These are phyloP conservation scores for Drosophila tsacasi DNA, from an alignment of 1,140 invertebrate genomes.

Conservation along the genomic window DNA sequence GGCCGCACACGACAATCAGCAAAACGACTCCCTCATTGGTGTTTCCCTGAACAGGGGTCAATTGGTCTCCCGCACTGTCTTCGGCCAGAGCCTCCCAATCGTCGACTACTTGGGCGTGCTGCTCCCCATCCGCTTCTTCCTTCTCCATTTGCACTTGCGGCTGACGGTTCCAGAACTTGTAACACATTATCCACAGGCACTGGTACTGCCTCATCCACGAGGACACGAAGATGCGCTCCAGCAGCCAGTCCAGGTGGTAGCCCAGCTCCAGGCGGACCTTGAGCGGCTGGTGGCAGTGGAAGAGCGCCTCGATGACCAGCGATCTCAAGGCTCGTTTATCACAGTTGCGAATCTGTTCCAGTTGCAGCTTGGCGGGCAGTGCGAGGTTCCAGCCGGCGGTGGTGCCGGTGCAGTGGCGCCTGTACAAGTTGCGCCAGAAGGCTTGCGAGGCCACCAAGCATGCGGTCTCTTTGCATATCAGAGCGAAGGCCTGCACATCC, in stretches of 20 bases:
- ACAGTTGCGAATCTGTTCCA: slow-evolving; percentile 53
- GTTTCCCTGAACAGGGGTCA: not conserved
- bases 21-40: slow-evolving; percentile 58
- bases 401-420: slow-evolving; percentile 49
- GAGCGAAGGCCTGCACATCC: slow-evolving; percentile 71
- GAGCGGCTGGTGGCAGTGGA: slow-evolving; percentile 59
- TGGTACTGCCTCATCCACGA: slow-evolving; percentile 58
- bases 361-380: slow-evolving; percentile 63
- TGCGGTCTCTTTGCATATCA: slow-evolving; percentile 73
- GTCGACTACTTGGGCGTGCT: slow-evolving; percentile 25
- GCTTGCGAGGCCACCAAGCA: slow-evolving; percentile 46
- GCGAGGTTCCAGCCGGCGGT: slow-evolving; percentile 56
- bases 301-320: slow-evolving; percentile 64
- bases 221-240: slow-evolving; percentile 56
- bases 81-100: slow-evolving; percentile 57
- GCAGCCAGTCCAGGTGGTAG: slow-evolving; percentile 66
- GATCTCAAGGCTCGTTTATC: slow-evolving; percentile 52
- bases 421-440: slow-evolving; percentile 74
- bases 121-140: not conserved
- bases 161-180: slow-evolving; percentile 60
- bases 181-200: slow-evolving; percentile 70
- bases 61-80: not conserved
- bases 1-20: slow-evolving; percentile 54
- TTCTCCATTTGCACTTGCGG: not conserved
- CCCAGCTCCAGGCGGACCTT: slow-evolving; percentile 51